phyloP scores from a whole-genome alignment of 2,797 vertebrate genomes.

The Uromys caudimaculatus region DNA sequence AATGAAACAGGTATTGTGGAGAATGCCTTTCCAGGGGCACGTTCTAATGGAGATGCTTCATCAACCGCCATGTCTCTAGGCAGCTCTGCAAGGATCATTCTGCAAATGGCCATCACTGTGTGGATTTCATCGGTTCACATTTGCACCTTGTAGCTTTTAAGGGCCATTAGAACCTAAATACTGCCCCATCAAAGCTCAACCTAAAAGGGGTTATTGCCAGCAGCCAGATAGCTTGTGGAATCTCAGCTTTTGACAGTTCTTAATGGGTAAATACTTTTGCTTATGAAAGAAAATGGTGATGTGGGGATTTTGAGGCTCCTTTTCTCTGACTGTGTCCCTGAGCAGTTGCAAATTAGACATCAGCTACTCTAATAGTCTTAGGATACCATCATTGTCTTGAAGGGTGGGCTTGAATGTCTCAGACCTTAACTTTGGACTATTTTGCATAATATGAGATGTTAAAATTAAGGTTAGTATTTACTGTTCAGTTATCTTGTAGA shows the following conservation, averaged over 20 bases:
- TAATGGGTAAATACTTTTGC: conserved; percentile 87
- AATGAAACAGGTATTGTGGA: conserved; percentile 84
- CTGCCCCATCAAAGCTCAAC: conserved; percentile 84
- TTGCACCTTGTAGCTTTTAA: conserved; percentile 87
- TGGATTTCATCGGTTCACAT: conserved; percentile 86
- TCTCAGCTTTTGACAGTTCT: conserved; percentile 80
- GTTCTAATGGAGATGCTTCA: conserved; percentile 86
- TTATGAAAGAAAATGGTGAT: conserved; percentile 85
- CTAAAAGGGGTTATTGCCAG: conserved; percentile 84
- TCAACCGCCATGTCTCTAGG: conserved; percentile 83
- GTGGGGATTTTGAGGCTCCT: conserved; percentile 76
- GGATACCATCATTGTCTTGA: conserved; percentile 77
- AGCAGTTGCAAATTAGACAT: conserved; percentile 85
- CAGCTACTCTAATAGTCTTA: conserved; percentile 81
- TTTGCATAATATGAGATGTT: conserved; percentile 86
- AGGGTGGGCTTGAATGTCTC: conserved; percentile 79
- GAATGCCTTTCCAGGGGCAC: conserved; percentile 79
- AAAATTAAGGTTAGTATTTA: conserved; percentile 89
- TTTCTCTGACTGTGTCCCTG: conserved; percentile 66
- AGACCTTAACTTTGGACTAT: conserved; percentile 85
- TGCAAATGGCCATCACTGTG: conserved; percentile 85
- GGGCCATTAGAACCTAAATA: conserved; percentile 85
- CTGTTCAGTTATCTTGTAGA: conserved; percentile 84
- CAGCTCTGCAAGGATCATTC: conserved; percentile 85
- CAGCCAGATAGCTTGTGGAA: conserved; percentile 73